Conservation (phyloP, 2,888 invertebrate genomes). For the Cyclophora punctaria region DNA sequence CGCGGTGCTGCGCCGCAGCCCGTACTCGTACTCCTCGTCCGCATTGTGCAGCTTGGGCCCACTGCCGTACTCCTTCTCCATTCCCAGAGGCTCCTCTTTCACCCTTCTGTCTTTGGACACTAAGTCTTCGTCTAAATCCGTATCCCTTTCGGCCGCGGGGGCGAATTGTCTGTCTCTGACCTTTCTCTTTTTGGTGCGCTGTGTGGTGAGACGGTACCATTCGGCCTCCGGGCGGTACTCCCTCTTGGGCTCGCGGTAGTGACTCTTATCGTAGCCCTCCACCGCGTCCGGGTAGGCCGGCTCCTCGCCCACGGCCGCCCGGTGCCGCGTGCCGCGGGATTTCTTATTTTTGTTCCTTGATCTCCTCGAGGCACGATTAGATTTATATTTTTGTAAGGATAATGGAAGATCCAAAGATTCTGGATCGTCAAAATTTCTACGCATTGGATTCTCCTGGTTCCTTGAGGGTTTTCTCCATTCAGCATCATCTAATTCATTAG, state of each 20-base stretch:
- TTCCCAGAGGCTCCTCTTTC: neutral
- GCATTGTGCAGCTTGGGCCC: neutral
- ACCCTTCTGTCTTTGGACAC: neutral
- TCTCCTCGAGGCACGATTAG: conserved; percentile 22
- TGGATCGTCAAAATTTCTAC: neutral
- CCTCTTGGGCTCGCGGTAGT: conserved; percentile 30
- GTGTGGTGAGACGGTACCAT: conserved; percentile 20
- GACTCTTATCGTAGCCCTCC: conserved; percentile 9
- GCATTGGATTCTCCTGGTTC: conserved; percentile 23
- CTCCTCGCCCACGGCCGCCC: neutral
- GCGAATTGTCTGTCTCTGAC: conserved; percentile 34
- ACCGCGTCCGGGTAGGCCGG: neutral
- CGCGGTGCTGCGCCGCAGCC: neutral
- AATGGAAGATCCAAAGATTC: conserved; percentile 3
- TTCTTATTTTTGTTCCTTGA: conserved; percentile 24
- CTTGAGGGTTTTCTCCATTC: conserved; percentile 34
- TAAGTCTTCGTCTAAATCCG: neutral
- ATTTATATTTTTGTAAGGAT: conserved; percentile 20
- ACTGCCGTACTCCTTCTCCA: neutral
- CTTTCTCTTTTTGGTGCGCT: conserved; percentile 36
- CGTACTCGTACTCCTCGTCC: conserved; percentile 12
- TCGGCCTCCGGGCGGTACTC: conserved; percentile 17
- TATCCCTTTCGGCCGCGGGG: neutral
- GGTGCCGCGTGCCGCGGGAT: conserved; percentile 3
- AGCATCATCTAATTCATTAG: conserved; percentile 23